A percentile compares a stretch with the other conserved stretches of the same genome.
These are phyloP conservation scores for Xyrichtys novacula DNA, from an alignment of 2,797 vertebrate species.

Conservation along the genomic window DNA sequence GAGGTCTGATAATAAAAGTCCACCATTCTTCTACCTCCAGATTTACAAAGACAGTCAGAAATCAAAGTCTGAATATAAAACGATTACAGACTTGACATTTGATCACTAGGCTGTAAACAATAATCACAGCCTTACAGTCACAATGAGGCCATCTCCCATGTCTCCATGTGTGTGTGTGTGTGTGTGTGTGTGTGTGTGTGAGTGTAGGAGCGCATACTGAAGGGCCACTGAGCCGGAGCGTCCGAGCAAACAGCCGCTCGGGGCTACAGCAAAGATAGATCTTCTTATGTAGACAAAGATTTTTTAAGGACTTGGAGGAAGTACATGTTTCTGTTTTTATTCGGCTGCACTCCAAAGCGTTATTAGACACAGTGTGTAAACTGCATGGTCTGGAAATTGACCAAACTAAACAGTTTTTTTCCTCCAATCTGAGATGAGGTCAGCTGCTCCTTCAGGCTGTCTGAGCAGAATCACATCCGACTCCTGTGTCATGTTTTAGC, in stretches of 20 bases:
- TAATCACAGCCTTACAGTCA: conserved; percentile 13
- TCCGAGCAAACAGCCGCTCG: conserved; percentile 39
- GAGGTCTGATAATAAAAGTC: no score
- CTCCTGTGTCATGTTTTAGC: neutral
- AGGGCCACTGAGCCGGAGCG: conserved; percentile 16
- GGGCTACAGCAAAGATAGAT: conserved; percentile 31
- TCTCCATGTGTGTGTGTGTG: conserved; percentile 26
- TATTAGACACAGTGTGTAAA: conserved; percentile 51
- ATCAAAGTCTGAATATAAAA: conserved; percentile 9
- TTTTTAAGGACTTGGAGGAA: conserved; percentile 41
- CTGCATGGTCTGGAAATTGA: conserved; percentile 49
- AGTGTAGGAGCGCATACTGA: conserved; percentile 21
- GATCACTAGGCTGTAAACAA: conserved; percentile 27
- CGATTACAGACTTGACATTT: neutral
- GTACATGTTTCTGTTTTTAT: conserved; percentile 47
- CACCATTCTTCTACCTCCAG: no score
- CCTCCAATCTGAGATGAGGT: conserved; percentile 38
- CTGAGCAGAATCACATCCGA: neutral
- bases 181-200: conserved; percentile 13
- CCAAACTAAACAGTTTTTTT: conserved; percentile 26
- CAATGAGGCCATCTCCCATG: conserved; percentile 14
- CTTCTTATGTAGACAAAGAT: conserved; percentile 23
- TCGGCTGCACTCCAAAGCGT: conserved; percentile 42
- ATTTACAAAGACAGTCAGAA: no score
- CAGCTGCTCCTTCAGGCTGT: neutral